Percentiles rank a stretch among this genome's conserved stretches.
These are phyloP conservation scores for Hirtodrosophila confusa DNA, from an alignment of 2,888 invertebrate species.

Conservation along the genomic window DNA sequence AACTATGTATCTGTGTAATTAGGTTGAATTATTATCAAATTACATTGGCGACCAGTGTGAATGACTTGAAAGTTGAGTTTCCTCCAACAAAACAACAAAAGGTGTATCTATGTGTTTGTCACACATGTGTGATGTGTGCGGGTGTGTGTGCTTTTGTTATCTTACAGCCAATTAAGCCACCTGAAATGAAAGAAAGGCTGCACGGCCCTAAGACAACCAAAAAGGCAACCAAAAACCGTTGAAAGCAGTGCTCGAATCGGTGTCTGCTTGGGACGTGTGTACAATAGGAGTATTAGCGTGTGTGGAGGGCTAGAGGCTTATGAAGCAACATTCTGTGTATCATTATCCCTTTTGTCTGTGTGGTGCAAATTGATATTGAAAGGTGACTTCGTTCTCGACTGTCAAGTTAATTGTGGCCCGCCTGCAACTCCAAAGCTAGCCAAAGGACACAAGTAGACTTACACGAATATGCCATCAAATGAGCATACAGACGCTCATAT, in stretches of 20 bases:
- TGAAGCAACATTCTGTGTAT: constrained; percentile 30
- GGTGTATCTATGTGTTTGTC: constrained; percentile 15
- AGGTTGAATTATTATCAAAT: neutral
- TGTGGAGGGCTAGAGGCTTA: constrained; percentile 13
- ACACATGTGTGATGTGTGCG: constrained; percentile 2
- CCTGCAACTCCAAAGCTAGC: neutral
- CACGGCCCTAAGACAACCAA: constrained; percentile 38
- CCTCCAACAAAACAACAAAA: neutral
- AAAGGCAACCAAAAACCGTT: constrained; percentile 38
- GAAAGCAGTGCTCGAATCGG: constrained; percentile 30
- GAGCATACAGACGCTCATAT: neutral
- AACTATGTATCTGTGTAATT: no score
- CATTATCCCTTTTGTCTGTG: constrained; percentile 63
- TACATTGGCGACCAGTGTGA: constrained; percentile 26
- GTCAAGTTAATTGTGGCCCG: constrained; percentile 42
- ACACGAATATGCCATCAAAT: neutral
- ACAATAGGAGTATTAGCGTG: constrained; percentile 10
- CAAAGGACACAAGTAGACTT: neutral
- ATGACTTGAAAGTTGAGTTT: constrained; percentile 41
- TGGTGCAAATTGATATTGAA: constrained; percentile 62
- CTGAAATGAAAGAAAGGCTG: constrained; percentile 51
- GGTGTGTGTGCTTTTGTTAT: constrained; percentile 46
- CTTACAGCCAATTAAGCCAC: constrained; percentile 68
- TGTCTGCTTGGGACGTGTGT: constrained; percentile 13
- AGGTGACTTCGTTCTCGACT: constrained; percentile 32